Conservation (phyloP, 2,113 vertebrate genomes). For the Tachysurus vachellii region DNA sequence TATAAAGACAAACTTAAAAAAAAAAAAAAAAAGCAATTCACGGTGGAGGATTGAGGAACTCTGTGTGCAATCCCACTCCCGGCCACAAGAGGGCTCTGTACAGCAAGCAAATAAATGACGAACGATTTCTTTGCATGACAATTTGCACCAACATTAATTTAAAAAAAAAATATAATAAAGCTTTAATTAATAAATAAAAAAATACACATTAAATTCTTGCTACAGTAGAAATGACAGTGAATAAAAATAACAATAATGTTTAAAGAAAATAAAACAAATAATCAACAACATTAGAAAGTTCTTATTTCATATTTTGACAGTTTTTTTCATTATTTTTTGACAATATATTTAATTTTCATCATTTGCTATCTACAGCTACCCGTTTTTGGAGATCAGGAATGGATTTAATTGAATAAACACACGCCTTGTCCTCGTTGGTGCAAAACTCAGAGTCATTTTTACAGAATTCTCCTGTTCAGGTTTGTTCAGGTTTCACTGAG, state of each 20-base stretch:
- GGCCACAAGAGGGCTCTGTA: slow-evolving; percentile 49
- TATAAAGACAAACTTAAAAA: slow-evolving; percentile 25
- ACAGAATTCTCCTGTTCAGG: slow-evolving; percentile 38
- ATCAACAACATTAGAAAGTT: background rate
- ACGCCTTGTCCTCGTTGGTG: slow-evolving; percentile 11
- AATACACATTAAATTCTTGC: background rate
- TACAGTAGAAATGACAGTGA: background rate
- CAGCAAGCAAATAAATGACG: slow-evolving; percentile 31
- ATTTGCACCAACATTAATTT: slow-evolving; percentile 27
- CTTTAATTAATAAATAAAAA: background rate
- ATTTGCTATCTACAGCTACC: background rate
- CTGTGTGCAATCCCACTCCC: slow-evolving; percentile 45
- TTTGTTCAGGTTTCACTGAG: slow-evolving; percentile 61
- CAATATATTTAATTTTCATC: background rate
- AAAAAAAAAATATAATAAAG: background rate
- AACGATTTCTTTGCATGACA: background rate
- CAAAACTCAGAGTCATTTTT: background rate
- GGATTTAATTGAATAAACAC: background rate
- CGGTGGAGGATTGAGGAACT: slow-evolving; percentile 24
- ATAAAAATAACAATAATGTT: background rate
- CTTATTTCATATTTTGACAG: background rate
- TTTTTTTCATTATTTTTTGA: background rate
- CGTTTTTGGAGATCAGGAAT: too few species aligned
- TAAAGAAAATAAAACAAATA: background rate
- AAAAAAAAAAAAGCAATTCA: slow-evolving; percentile 27